Evolutionary conservation across 2,888 invertebrate species (phyloP).

Genomic region (Arenicola marina): DNA sequence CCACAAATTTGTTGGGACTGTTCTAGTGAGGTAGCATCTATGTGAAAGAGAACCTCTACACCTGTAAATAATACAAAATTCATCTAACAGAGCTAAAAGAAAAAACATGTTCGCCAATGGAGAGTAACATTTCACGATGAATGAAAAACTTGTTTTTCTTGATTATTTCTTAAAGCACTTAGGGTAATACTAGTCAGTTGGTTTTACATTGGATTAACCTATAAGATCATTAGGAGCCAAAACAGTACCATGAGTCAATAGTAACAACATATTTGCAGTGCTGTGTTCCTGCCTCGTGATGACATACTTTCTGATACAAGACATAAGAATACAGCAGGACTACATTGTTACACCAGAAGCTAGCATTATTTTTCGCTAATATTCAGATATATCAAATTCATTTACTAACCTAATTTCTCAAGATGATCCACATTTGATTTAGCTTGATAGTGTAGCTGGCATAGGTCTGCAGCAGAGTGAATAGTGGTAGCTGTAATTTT

Average conservation of each 20-base stretch:
- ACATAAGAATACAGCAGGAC: too few species aligned
- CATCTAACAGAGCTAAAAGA: not conserved
- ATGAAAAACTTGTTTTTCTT: not conserved
- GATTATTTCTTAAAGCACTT: not conserved
- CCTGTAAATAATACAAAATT: slow-evolving; percentile 57
- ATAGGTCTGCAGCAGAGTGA: slow-evolving; percentile 43
- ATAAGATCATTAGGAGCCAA: not conserved
- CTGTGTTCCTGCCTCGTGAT: too few species aligned
- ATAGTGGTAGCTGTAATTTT: slow-evolving; percentile 60
- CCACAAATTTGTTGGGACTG: slow-evolving; percentile 42
- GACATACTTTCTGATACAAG: too few species aligned
- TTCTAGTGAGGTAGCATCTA: slow-evolving; percentile 65
- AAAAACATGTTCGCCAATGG: not conserved
- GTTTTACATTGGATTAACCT: too few species aligned
- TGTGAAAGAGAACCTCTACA: slow-evolving; percentile 61
- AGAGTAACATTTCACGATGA: not conserved
- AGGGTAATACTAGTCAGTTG: too few species aligned
- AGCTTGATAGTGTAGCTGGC: not conserved
- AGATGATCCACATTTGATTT: slow-evolving; percentile 2
- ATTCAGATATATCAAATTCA: not conserved
- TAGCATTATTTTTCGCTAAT: too few species aligned
- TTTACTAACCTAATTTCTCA: not conserved
- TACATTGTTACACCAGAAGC: too few species aligned
- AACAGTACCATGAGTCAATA: not conserved
- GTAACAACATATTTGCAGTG: not conserved